A percentile compares a stretch with the other conserved stretches of the same genome.
Conservation (phyloP, 2,888 invertebrate genomes). For the Cheilosia impressa region DNA sequence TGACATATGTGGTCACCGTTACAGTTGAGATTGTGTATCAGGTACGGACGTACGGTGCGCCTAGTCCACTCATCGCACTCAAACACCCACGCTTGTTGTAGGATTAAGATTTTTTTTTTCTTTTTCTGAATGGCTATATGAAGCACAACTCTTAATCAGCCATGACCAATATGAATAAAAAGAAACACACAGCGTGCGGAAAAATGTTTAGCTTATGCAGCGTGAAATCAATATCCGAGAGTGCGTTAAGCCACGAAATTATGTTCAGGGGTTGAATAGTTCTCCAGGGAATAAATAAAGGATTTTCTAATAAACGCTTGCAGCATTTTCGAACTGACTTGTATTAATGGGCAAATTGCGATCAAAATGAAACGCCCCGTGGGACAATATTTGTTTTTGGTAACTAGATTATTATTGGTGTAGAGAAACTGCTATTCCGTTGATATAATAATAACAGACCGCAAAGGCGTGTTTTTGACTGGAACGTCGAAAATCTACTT, state of each 20-base stretch:
- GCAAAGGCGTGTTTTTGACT: neutral
- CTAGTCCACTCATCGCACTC: slow-evolving; percentile 18
- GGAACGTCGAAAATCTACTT: neutral
- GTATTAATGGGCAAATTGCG: slow-evolving; percentile 47
- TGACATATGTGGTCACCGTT: slow-evolving; percentile 61
- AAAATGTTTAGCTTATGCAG: slow-evolving; percentile 57
- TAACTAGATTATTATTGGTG: slow-evolving; percentile 28
- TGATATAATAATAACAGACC: neutral
- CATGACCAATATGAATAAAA: slow-evolving; percentile 40
- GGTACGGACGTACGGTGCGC: slow-evolving; percentile 58
- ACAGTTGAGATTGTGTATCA: slow-evolving; percentile 59
- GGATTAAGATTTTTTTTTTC: slow-evolving; percentile 25
- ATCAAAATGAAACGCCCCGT: slow-evolving; percentile 62
- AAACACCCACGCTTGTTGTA: slow-evolving; percentile 46
- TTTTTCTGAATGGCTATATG: slow-evolving; percentile 18
- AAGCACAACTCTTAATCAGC: slow-evolving; percentile 46
- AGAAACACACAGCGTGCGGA: slow-evolving; percentile 34
- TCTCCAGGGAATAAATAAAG: slow-evolving; percentile 40
- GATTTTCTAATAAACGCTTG: slow-evolving; percentile 13
- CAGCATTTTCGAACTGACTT: slow-evolving; percentile 15
- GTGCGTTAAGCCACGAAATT: slow-evolving; percentile 31
- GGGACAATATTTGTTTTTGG: slow-evolving; percentile 42
- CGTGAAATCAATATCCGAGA: slow-evolving; percentile 63
- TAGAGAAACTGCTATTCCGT: neutral
- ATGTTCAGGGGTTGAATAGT: slow-evolving; percentile 32